Conservation (phyloP, 2,113 vertebrate genomes). For the Myrmophylax atrothorax region DNA sequence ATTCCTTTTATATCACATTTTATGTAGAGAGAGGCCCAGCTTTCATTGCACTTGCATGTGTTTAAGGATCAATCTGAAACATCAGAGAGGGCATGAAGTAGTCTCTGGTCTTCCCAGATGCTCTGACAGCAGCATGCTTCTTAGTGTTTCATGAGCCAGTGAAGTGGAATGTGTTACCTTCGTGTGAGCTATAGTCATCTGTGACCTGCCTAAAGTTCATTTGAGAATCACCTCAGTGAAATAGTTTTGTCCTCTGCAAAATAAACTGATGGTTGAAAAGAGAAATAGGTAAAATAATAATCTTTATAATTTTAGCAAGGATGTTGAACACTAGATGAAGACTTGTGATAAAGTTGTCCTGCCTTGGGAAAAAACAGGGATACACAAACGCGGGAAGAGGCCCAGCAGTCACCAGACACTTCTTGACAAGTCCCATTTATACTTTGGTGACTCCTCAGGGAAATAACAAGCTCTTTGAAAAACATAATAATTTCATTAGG, state of each 20-base stretch:
- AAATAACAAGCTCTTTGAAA: not conserved
- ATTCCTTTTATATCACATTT: not conserved
- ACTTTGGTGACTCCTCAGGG: not conserved
- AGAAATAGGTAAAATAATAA: not conserved
- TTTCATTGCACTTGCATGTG: not conserved
- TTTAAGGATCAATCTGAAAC: not conserved
- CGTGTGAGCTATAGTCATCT: rapidly evolving
- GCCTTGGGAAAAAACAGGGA: not conserved
- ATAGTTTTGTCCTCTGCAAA: not conserved
- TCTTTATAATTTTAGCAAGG: not conserved
- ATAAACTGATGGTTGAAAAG: not conserved
- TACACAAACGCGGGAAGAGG: not conserved
- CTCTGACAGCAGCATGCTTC: not conserved
- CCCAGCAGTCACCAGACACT: not conserved
- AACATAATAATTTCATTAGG: not conserved
- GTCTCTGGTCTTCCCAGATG: not conserved
- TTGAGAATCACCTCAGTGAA: not conserved
- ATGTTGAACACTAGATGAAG: not conserved
- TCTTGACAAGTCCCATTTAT: not conserved
- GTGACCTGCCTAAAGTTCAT: not conserved
- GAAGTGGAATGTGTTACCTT: not conserved
- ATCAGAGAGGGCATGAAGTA: not conserved
- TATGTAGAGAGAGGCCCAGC: not conserved
- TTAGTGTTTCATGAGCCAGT: not conserved
- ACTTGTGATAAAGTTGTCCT: not conserved